A percentile compares a stretch with the other conserved stretches of the same genome.
Conservation (phyloP, 2,797 vertebrate genomes). For the Pseudochaenichthys georgianus region DNA sequence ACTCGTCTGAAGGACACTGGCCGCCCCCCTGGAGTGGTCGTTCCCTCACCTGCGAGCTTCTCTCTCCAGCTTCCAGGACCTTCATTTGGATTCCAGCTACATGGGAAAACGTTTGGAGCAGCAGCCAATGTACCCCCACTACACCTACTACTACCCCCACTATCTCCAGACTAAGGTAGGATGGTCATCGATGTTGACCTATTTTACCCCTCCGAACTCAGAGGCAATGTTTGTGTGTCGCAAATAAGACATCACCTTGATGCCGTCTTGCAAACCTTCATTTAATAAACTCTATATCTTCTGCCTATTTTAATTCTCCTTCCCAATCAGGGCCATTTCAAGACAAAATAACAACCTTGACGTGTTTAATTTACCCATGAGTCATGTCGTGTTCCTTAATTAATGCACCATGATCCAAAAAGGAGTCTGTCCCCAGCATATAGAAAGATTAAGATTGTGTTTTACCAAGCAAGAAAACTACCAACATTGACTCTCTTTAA, state of each 20-base stretch:
- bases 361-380: constrained; percentile 3
- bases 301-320: constrained; percentile 4
- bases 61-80: constrained; percentile 84
- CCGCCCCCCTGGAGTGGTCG: constrained; percentile 59
- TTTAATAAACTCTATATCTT: neutral
- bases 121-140: constrained; percentile 99
- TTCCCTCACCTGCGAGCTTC: constrained; percentile 62
- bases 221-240: constrained; percentile 16
- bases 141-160: constrained; percentile 98
- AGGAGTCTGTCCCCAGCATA: neutral
- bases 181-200: constrained; percentile 46
- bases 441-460: neutral
- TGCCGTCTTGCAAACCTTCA: neutral
- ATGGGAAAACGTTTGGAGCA: constrained; percentile 99
- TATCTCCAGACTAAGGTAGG: constrained; percentile 98
- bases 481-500: neutral
- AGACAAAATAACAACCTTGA: neutral
- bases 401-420: neutral
- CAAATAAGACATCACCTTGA: neutral
- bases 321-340: neutral
- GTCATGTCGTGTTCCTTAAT: neutral
- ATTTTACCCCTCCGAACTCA: constrained; percentile 44
- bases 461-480: neutral
- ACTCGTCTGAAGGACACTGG: constrained; percentile 63
- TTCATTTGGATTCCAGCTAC: constrained; percentile 98